Conservation (phyloP, 2,888 invertebrate genomes). For the Myathropa florea region DNA sequence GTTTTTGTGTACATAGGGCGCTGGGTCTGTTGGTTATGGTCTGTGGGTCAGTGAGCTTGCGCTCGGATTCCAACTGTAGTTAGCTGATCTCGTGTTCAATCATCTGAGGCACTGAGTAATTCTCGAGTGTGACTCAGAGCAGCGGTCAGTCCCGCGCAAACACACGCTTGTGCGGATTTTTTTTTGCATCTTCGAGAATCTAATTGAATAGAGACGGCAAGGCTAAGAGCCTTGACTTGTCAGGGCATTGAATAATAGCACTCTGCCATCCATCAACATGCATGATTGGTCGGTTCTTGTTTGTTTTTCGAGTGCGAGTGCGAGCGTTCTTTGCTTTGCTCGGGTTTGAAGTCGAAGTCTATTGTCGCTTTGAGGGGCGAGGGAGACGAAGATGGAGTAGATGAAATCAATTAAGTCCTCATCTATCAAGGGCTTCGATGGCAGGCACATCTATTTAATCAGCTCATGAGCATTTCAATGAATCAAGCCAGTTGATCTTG, state of each 20-base stretch:
- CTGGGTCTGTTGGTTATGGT: not conserved
- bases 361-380: too few relatives aligned
- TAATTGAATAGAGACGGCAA: not conserved
- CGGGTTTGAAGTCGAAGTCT: not conserved
- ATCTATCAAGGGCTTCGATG: not conserved
- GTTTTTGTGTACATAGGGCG: not conserved
- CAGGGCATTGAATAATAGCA: slow-evolving; percentile 4
- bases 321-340: not conserved
- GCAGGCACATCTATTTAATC: not conserved
- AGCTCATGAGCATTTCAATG: not conserved
- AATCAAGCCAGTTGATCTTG: not conserved
- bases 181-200: not conserved
- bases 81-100: not conserved
- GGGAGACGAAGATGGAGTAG: not conserved
- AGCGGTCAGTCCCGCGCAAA: not conserved
- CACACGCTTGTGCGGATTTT: not conserved
- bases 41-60: slow-evolving; percentile 33
- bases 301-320: not conserved
- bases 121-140: not conserved
- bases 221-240: slow-evolving; percentile 20
- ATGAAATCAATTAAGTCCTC: not conserved
- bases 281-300: not conserved
- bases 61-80: not conserved
- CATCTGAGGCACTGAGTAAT: not conserved
- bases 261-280: slow-evolving; percentile 27